Evolutionary conservation across 2,888 invertebrate genomes (phyloP), one percentile per base, ranked within the genome.

Genomic region (Fissipunctia ypsillon): DNA sequence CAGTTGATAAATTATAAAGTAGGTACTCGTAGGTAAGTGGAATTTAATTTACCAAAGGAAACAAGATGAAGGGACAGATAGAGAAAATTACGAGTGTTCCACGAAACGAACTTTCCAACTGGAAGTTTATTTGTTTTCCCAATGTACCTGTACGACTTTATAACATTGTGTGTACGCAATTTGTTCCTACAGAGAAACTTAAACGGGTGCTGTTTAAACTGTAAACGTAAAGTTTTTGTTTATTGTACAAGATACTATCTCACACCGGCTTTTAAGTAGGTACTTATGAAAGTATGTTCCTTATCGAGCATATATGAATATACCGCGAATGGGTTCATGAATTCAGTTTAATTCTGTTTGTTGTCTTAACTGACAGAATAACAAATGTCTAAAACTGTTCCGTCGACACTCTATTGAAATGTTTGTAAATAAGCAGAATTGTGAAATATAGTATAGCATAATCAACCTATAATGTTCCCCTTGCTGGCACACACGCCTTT

Each of bases 81-180:
- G 67, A 81, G 79, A 80, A 88, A 88, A 88, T 87, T 85, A 85
- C 88, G 78, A 81, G 75, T 70, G 75, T 78, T 85, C 41, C 65
- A 71, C 78, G 73, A 71, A 83, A 83, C 69, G 71, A 86, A 88
- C 84, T 89, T 90, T 75, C 83, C 77, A 57, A 72, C 80, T 80
- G 67, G 50, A 78, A 88, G 84, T 88, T 89, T 88, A 87, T 89
- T 90, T 90, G 88, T 90, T 85, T 84, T 83, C 61, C 48, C 70
- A 45, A 68, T 73, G 61, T 31, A 31, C 19, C 19, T 86, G 72
- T 69, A 82, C 70, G 61, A 75, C 69, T 81, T 48, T 78, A 69
- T 76, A 80, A 71, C 71, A 60, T 38, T 54, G 59, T 78, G 60
- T 74, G 50, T 72, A 73, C 66, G 25, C 71, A 67, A 78, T 60